Conservation (phyloP, 1,140 invertebrate species). For the Lasioglossum baleicum region DNA sequence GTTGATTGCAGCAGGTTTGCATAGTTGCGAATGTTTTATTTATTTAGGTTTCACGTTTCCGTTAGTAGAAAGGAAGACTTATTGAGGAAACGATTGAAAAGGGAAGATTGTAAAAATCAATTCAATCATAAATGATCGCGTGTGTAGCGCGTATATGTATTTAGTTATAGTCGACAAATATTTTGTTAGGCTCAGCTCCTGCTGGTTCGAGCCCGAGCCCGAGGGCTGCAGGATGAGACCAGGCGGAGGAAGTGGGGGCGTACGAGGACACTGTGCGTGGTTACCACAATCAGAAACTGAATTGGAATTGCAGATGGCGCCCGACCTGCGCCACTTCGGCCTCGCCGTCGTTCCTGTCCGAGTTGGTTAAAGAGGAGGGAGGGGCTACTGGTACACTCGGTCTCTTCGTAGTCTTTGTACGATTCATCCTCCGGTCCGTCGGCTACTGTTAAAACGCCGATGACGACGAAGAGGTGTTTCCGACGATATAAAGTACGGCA, state of each 20-base stretch:
- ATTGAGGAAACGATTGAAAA: not conserved
- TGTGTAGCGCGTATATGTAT: too few species aligned
- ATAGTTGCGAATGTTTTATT: too few species aligned
- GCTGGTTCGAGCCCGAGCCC: not conserved
- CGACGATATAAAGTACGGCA: slow-evolving; percentile 32
- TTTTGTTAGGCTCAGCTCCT: not conserved
- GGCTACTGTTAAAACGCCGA: slow-evolving; percentile 34
- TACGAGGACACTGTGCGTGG: slow-evolving; percentile 28
- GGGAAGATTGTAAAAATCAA: not conserved
- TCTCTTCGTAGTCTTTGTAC: slow-evolving; percentile 49
- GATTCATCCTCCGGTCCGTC: slow-evolving; percentile 43
- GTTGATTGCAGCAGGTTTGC: too few species aligned
- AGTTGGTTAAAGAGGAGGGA: slow-evolving; percentile 63
- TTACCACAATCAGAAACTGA: slow-evolving; percentile 61
- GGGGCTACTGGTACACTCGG: slow-evolving; percentile 48
- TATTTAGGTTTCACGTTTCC: too few species aligned
- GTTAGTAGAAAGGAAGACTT: too few species aligned
- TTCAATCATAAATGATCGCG: not conserved
- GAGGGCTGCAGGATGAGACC: slow-evolving; percentile 32
- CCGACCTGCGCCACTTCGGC: slow-evolving; percentile 60
- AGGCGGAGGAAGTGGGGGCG: slow-evolving; percentile 12
- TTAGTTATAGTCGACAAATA: too few species aligned
- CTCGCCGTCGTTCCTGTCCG: slow-evolving; percentile 56
- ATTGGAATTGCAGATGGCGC: slow-evolving; percentile 74
- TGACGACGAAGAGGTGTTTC: slow-evolving; percentile 47